Base-by-base conservation (phyloP, 2,888 invertebrate species). In the Eledona agricola region DNA sequence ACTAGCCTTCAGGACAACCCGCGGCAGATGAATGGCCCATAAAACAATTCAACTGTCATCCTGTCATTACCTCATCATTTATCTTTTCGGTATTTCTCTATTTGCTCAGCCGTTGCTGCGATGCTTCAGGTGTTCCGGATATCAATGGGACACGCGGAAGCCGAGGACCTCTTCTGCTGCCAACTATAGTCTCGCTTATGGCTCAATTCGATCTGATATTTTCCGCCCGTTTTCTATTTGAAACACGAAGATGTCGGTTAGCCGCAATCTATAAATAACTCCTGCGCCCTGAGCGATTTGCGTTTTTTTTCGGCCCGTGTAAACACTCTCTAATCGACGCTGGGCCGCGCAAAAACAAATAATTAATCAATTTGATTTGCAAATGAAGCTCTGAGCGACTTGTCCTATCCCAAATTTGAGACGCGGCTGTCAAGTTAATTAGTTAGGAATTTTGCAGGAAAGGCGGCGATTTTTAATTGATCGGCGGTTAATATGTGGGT, bases 1-100 rank as follows among this genome's bases (percentile, higher is more conserved):
- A n/a, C n/a, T n/a, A n/a, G n/a, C n/a, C n/a, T n/a, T n/a, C n/a
- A n/a, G n/a, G n/a, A n/a, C n/a, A n/a, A n/a, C n/a, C n/a, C n/a
- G n/a, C 13, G 1, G 32, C 16, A 17, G 3, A 32, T 12, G 32
- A 32, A 32, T 37, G 4, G 40, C 16, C 42, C 19, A 42, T 42
- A 42, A 42, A 42, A 28, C 31, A 42, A 29, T 22, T 29, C 31
- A 42, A 42, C 42, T 31, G 42, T 42, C 42, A 42, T 42, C 42
- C 42, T 19, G 20, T 42, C 42, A 16, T 42, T 42, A 42, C 42
- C 26, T 42, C 29, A 19, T 42, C 42, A 40, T 40, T 40, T 40
- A 38, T 38, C 38, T 25, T 13, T 17, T n/a, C 15, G 17, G 20
- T 11, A 19, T 34, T 34, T 34, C 19, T 34, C 7, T 34, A 19